phyloP scores from a whole-genome alignment of 2,888 invertebrate genomes.

The Drosophila rubida region DNA sequence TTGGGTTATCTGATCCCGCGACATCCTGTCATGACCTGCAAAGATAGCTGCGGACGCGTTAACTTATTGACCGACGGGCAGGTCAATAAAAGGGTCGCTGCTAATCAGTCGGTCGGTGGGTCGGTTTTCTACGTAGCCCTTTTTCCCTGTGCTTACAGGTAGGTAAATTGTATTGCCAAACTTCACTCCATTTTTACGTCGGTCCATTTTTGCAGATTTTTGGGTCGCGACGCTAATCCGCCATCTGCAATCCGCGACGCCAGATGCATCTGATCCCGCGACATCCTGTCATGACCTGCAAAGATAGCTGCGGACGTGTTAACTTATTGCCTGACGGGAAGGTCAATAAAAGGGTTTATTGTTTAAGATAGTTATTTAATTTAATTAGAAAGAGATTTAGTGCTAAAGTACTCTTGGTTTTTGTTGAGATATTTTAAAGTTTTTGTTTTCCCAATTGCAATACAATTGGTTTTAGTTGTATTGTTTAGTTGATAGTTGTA shows the following conservation, averaged over 20 bases:
- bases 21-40: not conserved
- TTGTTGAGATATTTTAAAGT: too few species aligned
- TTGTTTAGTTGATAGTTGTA: too few species aligned
- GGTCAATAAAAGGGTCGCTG: not conserved
- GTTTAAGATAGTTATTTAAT: not conserved
- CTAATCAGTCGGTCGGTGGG: not conserved
- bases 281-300: not conserved
- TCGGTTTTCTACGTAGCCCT: not conserved
- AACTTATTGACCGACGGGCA: not conserved
- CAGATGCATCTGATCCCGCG: not conserved
- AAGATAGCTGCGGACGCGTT: not conserved
- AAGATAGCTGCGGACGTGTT: not conserved
- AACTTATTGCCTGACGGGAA: not conserved
- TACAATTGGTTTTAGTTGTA: too few species aligned
- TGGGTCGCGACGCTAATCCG: too few species aligned
- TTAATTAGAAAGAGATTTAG: not conserved
- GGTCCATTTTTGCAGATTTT: too few species aligned
- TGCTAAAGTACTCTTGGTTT: too few species aligned
- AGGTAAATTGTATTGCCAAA: not conserved
- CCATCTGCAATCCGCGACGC: too few species aligned
- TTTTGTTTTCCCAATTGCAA: too few species aligned
- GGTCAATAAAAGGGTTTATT: not conserved
- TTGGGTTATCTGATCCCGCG: not conserved
- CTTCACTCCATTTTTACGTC: not conserved
- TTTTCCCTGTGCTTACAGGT: not conserved